Base-by-base conservation (phyloP, 2,113 vertebrate species). In the Pipra filicauda region DNA sequence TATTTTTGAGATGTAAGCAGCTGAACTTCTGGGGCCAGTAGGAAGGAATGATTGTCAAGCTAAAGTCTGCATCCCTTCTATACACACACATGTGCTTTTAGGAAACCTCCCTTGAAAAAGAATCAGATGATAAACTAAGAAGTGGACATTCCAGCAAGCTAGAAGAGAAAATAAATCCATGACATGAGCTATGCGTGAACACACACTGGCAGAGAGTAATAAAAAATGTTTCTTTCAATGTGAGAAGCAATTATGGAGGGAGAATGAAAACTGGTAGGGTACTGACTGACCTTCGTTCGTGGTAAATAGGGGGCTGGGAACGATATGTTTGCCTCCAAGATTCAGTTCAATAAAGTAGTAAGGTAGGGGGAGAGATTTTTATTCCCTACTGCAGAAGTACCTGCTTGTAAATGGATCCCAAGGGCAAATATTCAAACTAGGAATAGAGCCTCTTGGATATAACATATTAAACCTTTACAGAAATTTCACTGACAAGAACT, bases 161-260 rank as follows among this genome's bases (percentile, higher is more conserved):
- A 85, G 18, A 82, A 76, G 16, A 73, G 64, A 83, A 91, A 93
- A 90, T 74, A 85, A 88, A 85, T 71, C 65, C 24, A 17, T 64
- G 48, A n/a, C 30, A 43, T 37, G 33, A 91, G 46, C 19, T 52
- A 26, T 48, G 24, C 30, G 51, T 5, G 12, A 85, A 62, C 35
- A 71, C 27, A 64, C 26, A 49, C 27, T 18, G 48, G 20, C 27
- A 90, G 51, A 54, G 18, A 71, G 51, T 31, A 88, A 57, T 55
- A 84, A 92, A 92, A 85, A 62, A 58, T 39, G 28, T 59, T 88
- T 86, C 16, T 80, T 80, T 89, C 65, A 61, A 18, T 28, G 55
- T 67, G 57, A 84, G 75, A 94, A 71, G 43, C 35, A 95, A 55
- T 94, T 84, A 93, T 15, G 15, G 39, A 73, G 24, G 35, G 52